Evolutionary conservation across 1,140 invertebrate species (phyloP), one percentile per base, ranked within the genome.

Genomic region (Pogonognathellus flavescens): DNA sequence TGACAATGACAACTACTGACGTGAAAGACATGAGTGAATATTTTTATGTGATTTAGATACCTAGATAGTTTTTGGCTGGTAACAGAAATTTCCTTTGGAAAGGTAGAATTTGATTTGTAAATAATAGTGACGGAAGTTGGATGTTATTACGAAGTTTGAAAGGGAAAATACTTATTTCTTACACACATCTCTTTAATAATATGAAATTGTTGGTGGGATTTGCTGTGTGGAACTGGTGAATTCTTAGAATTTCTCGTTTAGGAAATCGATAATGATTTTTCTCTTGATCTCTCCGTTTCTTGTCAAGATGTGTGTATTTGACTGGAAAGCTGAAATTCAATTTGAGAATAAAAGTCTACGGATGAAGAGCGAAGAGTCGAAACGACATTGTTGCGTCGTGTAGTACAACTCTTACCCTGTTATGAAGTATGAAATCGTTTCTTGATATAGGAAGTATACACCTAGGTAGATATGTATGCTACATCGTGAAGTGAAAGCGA

Each of bases 241-340:
- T 66, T 66, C 62, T 25, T 66, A 5, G 62, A 66, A 66, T 66
- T 66, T 66, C 62, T 66, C 62, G 11, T 6, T 4, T 66, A 66
- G 20, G 25, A 66, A 66, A 66, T 66, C 62, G 25, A 66, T 66
- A 66, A 31, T 66, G 62, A 66, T 66, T 66, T 66, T 66, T 66
- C 62, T 66, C 62, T 66, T 66, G 62, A 66, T 66, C 62, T 66
- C 20, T 66, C 31, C 31, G 22, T 66, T 25, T 66, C 62, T 66
- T 66, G 62, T 66, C 20, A 18, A 66, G 62, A 66, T 66, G 62
- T 25, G 62, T 25, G 62, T 66, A 66, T 66, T 66, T 66, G 22
- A 66, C 53, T 55, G 53, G 22, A 66, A 66, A 66, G 62, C 25
- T 66, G 22, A 66, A 66, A 66, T 66, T 25, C 62, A 13, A 66